Evolutionary conservation across 2,113 vertebrate genomes (phyloP).

Genomic region (Salvator merianae): DNA sequence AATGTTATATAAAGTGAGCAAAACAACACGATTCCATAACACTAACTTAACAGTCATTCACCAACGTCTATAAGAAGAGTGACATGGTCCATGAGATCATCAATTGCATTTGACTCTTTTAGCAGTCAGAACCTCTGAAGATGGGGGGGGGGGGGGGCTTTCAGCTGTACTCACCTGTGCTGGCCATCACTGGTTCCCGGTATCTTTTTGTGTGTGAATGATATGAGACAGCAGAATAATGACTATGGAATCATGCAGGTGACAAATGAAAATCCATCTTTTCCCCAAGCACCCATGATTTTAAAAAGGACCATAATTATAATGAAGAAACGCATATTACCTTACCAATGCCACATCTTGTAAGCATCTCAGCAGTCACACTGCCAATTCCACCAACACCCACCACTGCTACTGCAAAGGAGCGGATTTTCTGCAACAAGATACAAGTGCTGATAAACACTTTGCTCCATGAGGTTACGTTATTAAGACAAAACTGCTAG

Average conservation of each 20-base stretch:
- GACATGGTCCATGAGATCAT: too few relatives aligned
- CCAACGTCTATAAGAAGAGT: too few relatives aligned
- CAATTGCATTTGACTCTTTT: too few relatives aligned
- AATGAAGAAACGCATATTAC: slow-evolving; percentile 82
- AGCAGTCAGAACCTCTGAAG: too few relatives aligned
- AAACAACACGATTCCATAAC: too few relatives aligned
- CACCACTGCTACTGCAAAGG: slow-evolving; percentile 89
- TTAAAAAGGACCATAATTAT: background rate
- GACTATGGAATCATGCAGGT: background rate
- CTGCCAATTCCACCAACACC: slow-evolving; percentile 97
- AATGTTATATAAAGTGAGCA: too few relatives aligned
- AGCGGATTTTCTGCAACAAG: slow-evolving; percentile 89
- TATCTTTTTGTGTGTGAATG: background rate
- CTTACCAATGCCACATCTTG: slow-evolving; percentile 99
- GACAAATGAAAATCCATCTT: background rate
- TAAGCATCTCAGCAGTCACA: slow-evolving; percentile 98
- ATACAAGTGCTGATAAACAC: background rate
- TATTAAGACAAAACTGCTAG: slow-evolving; percentile 26
- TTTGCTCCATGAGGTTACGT: background rate
- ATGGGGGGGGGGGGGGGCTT: too few relatives aligned
- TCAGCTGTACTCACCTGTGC: too few relatives aligned
- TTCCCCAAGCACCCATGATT: background rate
- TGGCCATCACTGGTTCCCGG: too few relatives aligned
- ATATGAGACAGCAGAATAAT: background rate
- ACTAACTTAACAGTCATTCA: too few relatives aligned